A percentile compares a stretch with the other conserved stretches of the same genome.
Conservation (phyloP, 1,140 invertebrate species). For the Nasonia longicornis region DNA sequence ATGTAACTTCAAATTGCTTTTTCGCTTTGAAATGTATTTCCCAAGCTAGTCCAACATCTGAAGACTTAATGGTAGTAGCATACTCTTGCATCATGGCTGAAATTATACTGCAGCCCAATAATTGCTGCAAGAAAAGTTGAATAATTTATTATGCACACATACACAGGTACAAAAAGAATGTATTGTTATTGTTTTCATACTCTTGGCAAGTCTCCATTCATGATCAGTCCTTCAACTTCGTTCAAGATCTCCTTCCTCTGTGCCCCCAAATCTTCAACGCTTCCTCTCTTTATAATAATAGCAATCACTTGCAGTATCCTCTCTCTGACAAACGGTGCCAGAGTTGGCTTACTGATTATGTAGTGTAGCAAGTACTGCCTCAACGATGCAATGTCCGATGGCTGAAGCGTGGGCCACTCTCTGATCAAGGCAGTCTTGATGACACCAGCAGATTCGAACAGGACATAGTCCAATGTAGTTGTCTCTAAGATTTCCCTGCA, state of each 20-base stretch:
- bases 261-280: constrained; percentile 78
- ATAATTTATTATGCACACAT: constrained; percentile 28
- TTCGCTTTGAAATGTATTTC: constrained; percentile 88
- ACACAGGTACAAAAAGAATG: background rate
- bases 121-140: constrained; percentile 69
- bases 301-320: constrained; percentile 83
- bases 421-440: constrained; percentile 85
- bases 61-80: constrained; percentile 85
- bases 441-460: constrained; percentile 89
- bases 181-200: constrained; percentile 56
- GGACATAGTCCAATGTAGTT: constrained; percentile 82
- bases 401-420: constrained; percentile 81
- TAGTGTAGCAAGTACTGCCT: constrained; percentile 84
- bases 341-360: constrained; percentile 75
- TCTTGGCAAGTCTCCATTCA: constrained; percentile 73
- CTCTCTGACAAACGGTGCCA: constrained; percentile 75
- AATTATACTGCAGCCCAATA: constrained; percentile 85
- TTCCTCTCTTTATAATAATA: constrained; percentile 87
- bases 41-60: constrained; percentile 87
- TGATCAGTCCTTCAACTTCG: constrained; percentile 80
- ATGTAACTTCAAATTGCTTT: constrained; percentile 83
- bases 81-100: constrained; percentile 88
- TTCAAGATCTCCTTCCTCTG: constrained; percentile 78
- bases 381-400: constrained; percentile 78
- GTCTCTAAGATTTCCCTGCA: constrained; percentile 87